Evolutionary conservation across 92 coral and sea anemone species (phyloP), one percentile per base, ranked within the genome.

Genomic region (Umimayanthus kanabou): DNA sequence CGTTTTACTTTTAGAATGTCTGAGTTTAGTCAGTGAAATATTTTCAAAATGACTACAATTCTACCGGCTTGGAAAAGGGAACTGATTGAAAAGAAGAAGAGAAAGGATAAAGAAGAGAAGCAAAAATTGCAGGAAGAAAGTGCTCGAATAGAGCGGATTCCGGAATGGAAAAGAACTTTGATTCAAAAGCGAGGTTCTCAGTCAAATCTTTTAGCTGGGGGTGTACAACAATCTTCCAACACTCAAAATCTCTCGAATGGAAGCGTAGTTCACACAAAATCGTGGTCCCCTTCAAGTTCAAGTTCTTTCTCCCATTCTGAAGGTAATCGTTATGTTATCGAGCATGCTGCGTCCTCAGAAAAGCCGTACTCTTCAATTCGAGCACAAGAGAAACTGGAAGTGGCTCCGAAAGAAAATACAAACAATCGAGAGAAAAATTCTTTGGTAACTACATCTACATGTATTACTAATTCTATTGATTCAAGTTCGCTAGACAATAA

Each of bases 51-150:
- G 98, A 91, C 96, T 43, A 50, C 94, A 72, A 96, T 95, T 28
- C 70, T 95, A 69, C 98, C 98, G 89, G 91, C 98, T 15, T 95
- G 98, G 98, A 95, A 93, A 81, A 85, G 89, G 30, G 98, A 88
- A 88, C 93, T 95, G 25, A 93, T 95, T 77, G 96, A 95, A 67
- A 95, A 90, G 94, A 95, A 95, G 66, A 91, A 90, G 90, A 91
- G 70, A 57, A 93, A 89, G 82, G 96, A 88, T n/a, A 88, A 86
- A 80, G 96, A 90, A 53, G 87, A 93, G 71, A 90, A 94, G 29
- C 90, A 87, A 43, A 90, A 92, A 88, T 37, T 76, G 25, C 88
- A 91, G 55, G 89, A 88, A 53, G 89, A 92, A 61, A 76, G 78
- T 66, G 85, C 89, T 28, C 92, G 91, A 9, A 80, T 81, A 39